Base-by-base conservation (phyloP, 2,797 vertebrate species). In the Hipposideros larvatus region DNA sequence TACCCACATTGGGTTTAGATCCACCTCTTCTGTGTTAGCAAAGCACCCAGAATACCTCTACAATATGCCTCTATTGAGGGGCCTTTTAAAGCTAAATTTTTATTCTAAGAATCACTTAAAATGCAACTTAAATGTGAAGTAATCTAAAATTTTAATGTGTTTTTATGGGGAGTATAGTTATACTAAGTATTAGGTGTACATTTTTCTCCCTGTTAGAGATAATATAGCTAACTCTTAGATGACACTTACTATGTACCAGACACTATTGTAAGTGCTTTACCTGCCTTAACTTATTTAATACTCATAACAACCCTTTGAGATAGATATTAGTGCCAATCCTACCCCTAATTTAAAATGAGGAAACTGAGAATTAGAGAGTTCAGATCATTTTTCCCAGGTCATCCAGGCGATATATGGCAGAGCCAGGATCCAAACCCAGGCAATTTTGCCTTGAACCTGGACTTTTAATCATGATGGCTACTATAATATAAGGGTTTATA, bases 241-340 rank as follows among this genome's bases (percentile, higher is more conserved):
- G 70, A 43, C 59, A 51, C 28, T 73, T 66, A 46, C 11, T 61
- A 34, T 68, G 13, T 87, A 4, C 24, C 11, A 24, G 21, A 13
- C 16, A 86, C 14, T 86, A 24, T 65, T 86, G 9, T 59, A 80
- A 57, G 21, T 95, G 46, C 21, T 88, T 87, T 71, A 34, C 4
- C n/a, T 91, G 5, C 41, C 37, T 89, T 86, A 48, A 83, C 55
- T 91, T 92, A 80, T 92, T 87, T 92, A 78, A 48, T 73, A 75
- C 5, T 48, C 19, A 51, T 31, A 71, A 89, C 9, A 83, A 14
- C 28, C 3, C 31, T 66, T 83, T 53, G 10, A 86, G 28, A 55
- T 63, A 77, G 34, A 88, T 65, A 24, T 3, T 59, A 46, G 31
- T 79, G 28, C 16, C 31, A 66, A 53, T 26, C 24, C 1, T 0